Conservation (phyloP, 1,140 invertebrate genomes). For the Galleria mellonella region DNA sequence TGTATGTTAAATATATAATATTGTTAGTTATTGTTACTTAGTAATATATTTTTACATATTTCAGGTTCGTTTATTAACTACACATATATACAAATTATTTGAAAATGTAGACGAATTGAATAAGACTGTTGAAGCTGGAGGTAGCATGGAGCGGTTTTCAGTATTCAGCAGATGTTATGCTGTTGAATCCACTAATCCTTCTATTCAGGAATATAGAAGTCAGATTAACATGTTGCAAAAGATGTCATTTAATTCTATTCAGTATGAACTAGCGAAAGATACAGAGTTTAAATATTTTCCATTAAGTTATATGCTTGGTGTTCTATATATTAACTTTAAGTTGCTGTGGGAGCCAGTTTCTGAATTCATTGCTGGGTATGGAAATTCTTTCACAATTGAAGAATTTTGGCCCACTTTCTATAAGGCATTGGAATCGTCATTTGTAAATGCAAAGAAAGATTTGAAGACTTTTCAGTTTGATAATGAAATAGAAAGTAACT, state of each 20-base stretch:
- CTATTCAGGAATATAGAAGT: slow-evolving; percentile 85
- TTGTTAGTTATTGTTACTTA: no score
- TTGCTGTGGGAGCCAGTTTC: slow-evolving; percentile 90
- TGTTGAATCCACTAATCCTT: slow-evolving; percentile 80
- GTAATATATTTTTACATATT: no score
- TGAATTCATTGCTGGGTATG: slow-evolving; percentile 83
- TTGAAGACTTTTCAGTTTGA: slow-evolving; percentile 47
- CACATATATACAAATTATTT: slow-evolving; percentile 84
- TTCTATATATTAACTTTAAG: slow-evolving; percentile 90
- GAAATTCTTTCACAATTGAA: slow-evolving; percentile 76
- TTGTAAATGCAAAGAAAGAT: slow-evolving; percentile 48
- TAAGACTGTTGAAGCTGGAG: slow-evolving; percentile 36
- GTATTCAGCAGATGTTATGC: slow-evolving; percentile 81
- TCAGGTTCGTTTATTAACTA: slow-evolving; percentile 79
- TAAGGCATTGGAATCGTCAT: slow-evolving; percentile 74
- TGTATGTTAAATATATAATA: no score
- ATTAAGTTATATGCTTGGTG: slow-evolving; percentile 86
- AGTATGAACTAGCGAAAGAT: slow-evolving; percentile 74
- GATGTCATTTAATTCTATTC: slow-evolving; percentile 77
- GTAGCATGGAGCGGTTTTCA: slow-evolving; percentile 60
- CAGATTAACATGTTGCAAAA: slow-evolving; percentile 84
- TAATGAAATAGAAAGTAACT: slow-evolving; percentile 38
- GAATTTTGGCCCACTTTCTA: slow-evolving; percentile 88
- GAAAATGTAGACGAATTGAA: slow-evolving; percentile 69
- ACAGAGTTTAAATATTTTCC: slow-evolving; percentile 77